phyloP scores from a whole-genome alignment of 1,140 invertebrate species.

The Episyrphus balteatus region DNA sequence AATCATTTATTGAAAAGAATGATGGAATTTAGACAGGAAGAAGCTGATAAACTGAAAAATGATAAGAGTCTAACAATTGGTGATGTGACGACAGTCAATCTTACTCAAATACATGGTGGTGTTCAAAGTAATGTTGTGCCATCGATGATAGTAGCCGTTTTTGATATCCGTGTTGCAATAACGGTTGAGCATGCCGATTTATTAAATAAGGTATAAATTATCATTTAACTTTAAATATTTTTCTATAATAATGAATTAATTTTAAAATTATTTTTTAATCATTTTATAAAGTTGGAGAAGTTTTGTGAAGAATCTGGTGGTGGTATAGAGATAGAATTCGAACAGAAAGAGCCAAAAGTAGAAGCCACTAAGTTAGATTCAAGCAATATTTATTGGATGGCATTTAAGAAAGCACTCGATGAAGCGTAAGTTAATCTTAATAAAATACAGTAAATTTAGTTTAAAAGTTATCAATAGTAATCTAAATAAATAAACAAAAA shows the following conservation, averaged over 20 bases:
- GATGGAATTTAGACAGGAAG: constrained; percentile 52
- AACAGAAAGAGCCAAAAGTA: constrained; percentile 50
- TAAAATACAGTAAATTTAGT: too few relatives aligned
- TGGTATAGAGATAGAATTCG: constrained; percentile 57
- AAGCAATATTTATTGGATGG: constrained; percentile 65
- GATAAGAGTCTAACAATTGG: constrained; percentile 54
- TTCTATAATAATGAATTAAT: neutral
- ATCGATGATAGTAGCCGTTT: constrained; percentile 55
- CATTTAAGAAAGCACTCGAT: constrained; percentile 50
- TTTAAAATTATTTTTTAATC: constrained; percentile 1
- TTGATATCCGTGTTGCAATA: constrained; percentile 69
- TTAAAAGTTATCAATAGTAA: too few relatives aligned
- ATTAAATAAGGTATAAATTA: constrained; percentile 51
- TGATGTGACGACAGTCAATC: constrained; percentile 75
- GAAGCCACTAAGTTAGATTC: constrained; percentile 52
- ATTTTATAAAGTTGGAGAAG: constrained; percentile 35
- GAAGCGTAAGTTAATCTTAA: constrained; percentile 40
- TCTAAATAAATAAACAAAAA: too few relatives aligned
- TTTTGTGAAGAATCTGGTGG: constrained; percentile 74
- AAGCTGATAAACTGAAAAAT: constrained; percentile 50
- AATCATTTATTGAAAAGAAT: constrained; percentile 60
- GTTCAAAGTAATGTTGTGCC: constrained; percentile 83
- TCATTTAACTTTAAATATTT: too few relatives aligned
- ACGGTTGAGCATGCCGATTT: constrained; percentile 55
- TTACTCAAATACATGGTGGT: constrained; percentile 74